Conservation (phyloP, 92 coral and sea anemone genomes). For the Heteractis magnifica region DNA sequence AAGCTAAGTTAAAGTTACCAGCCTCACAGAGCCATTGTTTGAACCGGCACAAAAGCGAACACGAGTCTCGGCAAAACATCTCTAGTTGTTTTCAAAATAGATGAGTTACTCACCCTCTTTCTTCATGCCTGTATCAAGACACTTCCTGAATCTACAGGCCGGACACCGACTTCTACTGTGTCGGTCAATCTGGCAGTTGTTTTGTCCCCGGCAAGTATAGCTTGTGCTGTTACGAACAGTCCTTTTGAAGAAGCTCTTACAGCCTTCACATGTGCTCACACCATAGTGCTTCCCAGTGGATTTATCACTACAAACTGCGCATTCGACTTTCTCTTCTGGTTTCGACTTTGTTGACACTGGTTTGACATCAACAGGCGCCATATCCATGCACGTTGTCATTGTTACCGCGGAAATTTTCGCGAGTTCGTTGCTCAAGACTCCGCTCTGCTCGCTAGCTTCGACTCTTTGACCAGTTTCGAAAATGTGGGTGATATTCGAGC, state of each 20-base stretch:
- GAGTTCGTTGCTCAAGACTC: not conserved
- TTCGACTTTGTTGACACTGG: slow-evolving; percentile 32
- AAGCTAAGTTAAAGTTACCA: not conserved
- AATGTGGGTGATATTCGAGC: slow-evolving; percentile 21
- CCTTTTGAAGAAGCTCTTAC: slow-evolving; percentile 87
- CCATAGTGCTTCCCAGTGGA: slow-evolving; percentile 91
- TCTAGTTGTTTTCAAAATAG: not conserved
- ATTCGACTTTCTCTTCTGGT: slow-evolving; percentile 69
- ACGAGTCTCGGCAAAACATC: slow-evolving; percentile 22
- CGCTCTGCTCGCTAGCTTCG: slow-evolving; percentile 6
- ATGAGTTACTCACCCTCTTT: slow-evolving; percentile 61
- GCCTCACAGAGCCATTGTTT: not conserved
- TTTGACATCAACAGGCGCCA: slow-evolving; percentile 42
- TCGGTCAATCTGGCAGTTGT: slow-evolving; percentile 71
- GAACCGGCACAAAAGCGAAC: not conserved
- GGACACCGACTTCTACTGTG: slow-evolving; percentile 88
- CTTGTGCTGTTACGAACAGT: slow-evolving; percentile 83
- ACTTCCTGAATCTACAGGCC: slow-evolving; percentile 81
- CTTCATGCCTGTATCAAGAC: slow-evolving; percentile 83
- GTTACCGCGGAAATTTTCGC: not conserved
- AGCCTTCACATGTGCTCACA: slow-evolving; percentile 87
- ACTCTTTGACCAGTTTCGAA: not conserved
- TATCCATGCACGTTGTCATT: slow-evolving; percentile 57
- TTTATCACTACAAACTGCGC: slow-evolving; percentile 87
- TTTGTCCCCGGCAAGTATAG: slow-evolving; percentile 84